Conservation (phyloP, 2,797 vertebrate species). For the Orientallactaga sibirica region DNA sequence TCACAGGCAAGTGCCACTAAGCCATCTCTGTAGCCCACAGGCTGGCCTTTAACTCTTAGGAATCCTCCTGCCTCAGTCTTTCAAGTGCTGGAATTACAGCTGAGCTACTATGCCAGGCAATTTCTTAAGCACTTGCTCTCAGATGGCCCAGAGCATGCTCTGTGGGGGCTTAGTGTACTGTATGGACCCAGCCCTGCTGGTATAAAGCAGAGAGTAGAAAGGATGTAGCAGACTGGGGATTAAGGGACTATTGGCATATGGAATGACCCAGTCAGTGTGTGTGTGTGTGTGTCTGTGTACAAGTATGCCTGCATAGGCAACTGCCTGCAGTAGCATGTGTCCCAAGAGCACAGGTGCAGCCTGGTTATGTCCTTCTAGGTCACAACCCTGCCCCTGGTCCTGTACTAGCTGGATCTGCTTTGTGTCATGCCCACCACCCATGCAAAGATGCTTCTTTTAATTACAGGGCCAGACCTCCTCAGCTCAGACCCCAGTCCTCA, state of each 20-base stretch:
- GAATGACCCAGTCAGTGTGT: not conserved
- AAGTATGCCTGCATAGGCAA: not conserved
- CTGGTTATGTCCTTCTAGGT: not conserved
- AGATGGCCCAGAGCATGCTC: no score
- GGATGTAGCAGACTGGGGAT: not conserved
- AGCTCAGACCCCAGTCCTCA: not conserved
- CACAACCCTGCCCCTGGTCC: not conserved
- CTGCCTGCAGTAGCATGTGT: no score
- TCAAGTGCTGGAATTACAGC: not conserved
- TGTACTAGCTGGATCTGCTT: not conserved
- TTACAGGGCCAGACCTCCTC: not conserved
- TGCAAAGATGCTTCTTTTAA: not conserved
- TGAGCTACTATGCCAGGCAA: not conserved
- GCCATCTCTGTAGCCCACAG: not conserved
- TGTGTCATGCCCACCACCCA: not conserved
- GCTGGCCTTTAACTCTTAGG: not conserved
- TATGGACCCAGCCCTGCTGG: not conserved
- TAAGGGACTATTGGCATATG: not conserved
- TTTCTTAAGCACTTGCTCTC: not conserved
- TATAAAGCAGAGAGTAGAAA: not conserved
- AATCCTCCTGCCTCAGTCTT: not conserved
- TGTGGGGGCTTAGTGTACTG: not conserved
- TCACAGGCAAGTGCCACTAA: not conserved
- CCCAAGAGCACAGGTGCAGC: not conserved
- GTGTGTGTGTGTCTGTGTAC: rapidly evolving